Conservation (phyloP, 2,797 vertebrate genomes). For the Alectoris magna region DNA sequence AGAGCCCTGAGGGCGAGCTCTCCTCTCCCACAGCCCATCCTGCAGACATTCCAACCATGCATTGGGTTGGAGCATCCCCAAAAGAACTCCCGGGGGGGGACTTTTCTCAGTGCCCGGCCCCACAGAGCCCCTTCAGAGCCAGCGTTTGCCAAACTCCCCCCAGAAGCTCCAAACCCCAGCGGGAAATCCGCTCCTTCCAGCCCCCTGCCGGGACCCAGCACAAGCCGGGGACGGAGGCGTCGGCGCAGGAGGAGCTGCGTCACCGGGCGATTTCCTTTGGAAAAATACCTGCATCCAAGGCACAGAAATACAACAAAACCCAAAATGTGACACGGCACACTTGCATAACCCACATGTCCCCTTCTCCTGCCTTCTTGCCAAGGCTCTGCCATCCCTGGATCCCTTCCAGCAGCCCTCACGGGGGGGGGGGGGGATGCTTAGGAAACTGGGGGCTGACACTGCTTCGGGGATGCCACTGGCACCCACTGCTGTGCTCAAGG, state of each 20-base stretch:
- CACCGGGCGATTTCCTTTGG: constrained; percentile 28
- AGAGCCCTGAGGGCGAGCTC: background rate
- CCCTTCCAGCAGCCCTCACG: no score
- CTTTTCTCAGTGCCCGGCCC: background rate
- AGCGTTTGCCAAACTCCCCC: background rate
- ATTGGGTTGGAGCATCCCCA: background rate
- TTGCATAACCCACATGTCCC: background rate
- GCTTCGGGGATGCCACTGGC: background rate
- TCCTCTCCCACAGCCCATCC: background rate
- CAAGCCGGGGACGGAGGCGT: fast-evolving
- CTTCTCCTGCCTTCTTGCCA: background rate
- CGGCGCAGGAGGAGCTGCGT: background rate
- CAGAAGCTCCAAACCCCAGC: background rate
- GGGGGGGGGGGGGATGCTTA: background rate
- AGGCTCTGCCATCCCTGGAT: background rate
- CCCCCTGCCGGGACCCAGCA: background rate
- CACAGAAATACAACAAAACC: background rate
- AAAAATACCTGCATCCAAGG: constrained; percentile 9
- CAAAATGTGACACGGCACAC: fast-evolving
- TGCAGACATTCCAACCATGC: background rate
- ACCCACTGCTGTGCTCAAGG: background rate
- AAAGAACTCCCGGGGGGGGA: background rate
- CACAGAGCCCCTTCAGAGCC: background rate
- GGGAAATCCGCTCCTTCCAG: background rate
- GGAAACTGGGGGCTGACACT: background rate